Evolutionary conservation across 2,113 vertebrate species (phyloP).

Genomic region (Ptychochromis oligacanthus): DNA sequence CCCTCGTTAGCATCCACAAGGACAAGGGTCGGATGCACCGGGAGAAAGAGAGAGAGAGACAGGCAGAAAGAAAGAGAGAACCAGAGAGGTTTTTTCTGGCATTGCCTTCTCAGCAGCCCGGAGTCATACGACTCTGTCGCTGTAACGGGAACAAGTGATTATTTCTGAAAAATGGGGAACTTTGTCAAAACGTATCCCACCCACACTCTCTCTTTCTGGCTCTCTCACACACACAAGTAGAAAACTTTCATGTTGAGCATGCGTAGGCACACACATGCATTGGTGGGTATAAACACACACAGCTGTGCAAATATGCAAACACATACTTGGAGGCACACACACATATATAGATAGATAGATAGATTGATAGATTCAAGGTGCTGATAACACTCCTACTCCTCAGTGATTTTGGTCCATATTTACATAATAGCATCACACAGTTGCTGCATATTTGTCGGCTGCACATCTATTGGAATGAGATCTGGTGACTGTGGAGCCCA

Average conservation of each 20-base stretch:
- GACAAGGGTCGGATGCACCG: conserved; percentile 51
- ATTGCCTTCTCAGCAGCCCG: conserved; percentile 55
- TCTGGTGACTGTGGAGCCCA: neutral
- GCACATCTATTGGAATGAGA: neutral
- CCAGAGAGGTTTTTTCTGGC: conserved; percentile 37
- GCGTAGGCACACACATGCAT: conserved; percentile 42
- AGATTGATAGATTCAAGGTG: neutral
- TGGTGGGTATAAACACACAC: conserved; percentile 40
- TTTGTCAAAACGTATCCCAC: conserved; percentile 74
- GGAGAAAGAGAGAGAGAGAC: conserved; percentile 34
- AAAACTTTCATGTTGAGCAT: conserved; percentile 36
- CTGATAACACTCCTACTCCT: neutral
- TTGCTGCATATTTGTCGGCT: neutral
- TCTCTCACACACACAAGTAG: neutral
- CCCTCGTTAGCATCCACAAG: conserved; percentile 71
- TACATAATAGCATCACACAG: neutral
- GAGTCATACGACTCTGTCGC: conserved; percentile 64
- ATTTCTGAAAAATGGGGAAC: conserved; percentile 78
- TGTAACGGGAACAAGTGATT: conserved; percentile 74
- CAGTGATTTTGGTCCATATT: neutral
- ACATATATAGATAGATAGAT: neutral
- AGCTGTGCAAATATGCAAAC: conserved; percentile 60
- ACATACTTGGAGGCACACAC: neutral
- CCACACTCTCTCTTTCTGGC: conserved; percentile 51
- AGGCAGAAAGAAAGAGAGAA: conserved; percentile 13